Conservation (phyloP, 1,140 invertebrate species). For the Drosophila bocqueti region DNA sequence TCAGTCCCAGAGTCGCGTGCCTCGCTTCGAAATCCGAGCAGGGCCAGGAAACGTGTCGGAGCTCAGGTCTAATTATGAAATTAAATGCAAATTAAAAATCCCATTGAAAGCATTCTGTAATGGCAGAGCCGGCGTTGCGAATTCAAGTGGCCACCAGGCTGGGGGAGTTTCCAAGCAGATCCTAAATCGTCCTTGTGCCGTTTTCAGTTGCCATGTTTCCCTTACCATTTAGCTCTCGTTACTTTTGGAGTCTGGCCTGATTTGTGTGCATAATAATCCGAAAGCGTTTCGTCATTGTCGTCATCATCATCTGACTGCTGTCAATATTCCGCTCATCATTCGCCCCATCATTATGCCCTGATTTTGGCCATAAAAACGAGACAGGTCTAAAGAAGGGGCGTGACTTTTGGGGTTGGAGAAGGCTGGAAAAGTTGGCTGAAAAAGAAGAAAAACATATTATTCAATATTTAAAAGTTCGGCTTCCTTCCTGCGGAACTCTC, state of each 20-base stretch:
- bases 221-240: not conserved
- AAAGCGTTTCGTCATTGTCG: conserved; percentile 45
- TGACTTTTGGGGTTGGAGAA: not conserved
- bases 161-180: conserved; percentile 7
- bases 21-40: conserved; percentile 53
- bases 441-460: conserved; percentile 60
- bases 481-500: conserved; percentile 53
- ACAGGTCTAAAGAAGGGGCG: conserved; percentile 28
- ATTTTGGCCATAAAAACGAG: conserved; percentile 14
- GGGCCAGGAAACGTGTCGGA: conserved; percentile 48
- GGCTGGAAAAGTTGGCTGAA: not conserved
- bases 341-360: conserved; percentile 40
- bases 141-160: conserved; percentile 22
- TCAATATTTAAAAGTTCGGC: conserved; percentile 72
- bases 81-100: conserved; percentile 75
- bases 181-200: conserved; percentile 13
- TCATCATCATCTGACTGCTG: conserved; percentile 21
- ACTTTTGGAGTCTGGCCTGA: conserved; percentile 4
- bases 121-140: conserved; percentile 2
- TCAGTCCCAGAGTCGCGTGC: conserved; percentile 47
- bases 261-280: conserved; percentile 44
- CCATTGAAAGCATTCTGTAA: conserved; percentile 54
- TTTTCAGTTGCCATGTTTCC: conserved; percentile 23
- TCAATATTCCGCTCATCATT: conserved; percentile 42
- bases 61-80: conserved; percentile 80